Conservation (phyloP, 2,888 invertebrate genomes). For the Eudemis profundana region DNA sequence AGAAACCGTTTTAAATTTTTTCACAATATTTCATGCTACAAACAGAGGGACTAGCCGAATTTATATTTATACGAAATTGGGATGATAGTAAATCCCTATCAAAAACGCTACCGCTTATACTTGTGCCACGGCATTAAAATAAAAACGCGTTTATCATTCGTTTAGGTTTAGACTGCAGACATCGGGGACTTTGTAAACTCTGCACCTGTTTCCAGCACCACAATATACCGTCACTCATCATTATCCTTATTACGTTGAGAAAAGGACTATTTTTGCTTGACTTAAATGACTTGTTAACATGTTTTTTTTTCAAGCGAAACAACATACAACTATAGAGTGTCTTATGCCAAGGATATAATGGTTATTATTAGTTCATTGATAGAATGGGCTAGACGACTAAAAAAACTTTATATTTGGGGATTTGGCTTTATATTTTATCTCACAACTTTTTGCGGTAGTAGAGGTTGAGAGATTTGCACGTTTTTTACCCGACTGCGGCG, state of each 20-base stretch:
- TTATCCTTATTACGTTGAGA: not conserved
- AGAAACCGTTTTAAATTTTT: too few species aligned
- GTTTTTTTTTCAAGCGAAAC: not conserved
- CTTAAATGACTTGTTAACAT: not conserved
- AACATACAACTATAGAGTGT: not conserved
- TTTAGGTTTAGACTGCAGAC: slow-evolving; percentile 23
- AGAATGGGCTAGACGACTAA: too few species aligned
- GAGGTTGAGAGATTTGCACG: too few species aligned
- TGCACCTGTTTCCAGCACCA: slow-evolving; percentile 20
- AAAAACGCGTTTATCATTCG: slow-evolving; percentile 20
- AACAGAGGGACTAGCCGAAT: too few species aligned
- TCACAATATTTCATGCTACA: too few species aligned
- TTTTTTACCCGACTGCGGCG: too few species aligned
- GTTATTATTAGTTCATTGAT: not conserved
- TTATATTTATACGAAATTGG: too few species aligned
- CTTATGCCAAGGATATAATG: not conserved
- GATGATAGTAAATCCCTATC: too few species aligned
- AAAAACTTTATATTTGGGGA: too few species aligned
- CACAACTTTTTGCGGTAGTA: too few species aligned
- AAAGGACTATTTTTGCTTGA: not conserved
- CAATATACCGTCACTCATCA: not conserved
- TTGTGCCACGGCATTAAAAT: slow-evolving; percentile 10
- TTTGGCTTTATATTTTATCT: too few species aligned
- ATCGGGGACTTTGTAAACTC: slow-evolving; percentile 18
- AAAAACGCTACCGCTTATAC: slow-evolving; percentile 10